A percentile compares a stretch with the other conserved stretches of the same genome.
Conservation (phyloP, 2,113 vertebrate genomes). For the Tyrannus savana region DNA sequence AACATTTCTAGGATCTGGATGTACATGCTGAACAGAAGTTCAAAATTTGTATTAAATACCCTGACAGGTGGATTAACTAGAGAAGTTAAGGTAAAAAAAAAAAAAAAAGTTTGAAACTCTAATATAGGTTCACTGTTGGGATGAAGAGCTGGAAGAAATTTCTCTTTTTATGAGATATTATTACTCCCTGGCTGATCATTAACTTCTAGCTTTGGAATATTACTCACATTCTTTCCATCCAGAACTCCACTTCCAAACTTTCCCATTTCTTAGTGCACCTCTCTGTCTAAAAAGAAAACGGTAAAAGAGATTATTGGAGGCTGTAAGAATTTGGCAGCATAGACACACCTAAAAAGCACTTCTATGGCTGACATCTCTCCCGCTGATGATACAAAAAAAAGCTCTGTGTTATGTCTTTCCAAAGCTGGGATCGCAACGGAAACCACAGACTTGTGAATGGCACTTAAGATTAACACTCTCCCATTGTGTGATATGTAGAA, state of each 20-base stretch:
- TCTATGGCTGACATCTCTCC: not conserved
- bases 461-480: not conserved
- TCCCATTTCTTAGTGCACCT: conserved; percentile 11
- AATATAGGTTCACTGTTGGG: not conserved
- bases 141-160: not conserved
- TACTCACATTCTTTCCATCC: conserved; percentile 80
- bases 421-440: not conserved
- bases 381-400: not conserved
- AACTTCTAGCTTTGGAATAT: not conserved
- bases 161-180: not conserved
- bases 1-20: not conserved
- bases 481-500: not conserved
- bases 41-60: not conserved
- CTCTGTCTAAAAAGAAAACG: conserved; percentile 46
- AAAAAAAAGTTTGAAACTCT: not conserved
- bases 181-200: not conserved
- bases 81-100: not conserved
- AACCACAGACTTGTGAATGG: not conserved
- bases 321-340: not conserved
- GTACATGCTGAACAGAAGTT: not conserved
- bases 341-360: not conserved
- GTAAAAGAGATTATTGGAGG: not conserved
- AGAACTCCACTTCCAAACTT: conserved; percentile 82
- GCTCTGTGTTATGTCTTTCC: not conserved
- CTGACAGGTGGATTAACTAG: not conserved